Percentiles rank a stretch among this genome's conserved stretches.
phyloP scores from a whole-genome alignment of 2,113 vertebrate species.

The Phylloscopus trochiloides region DNA sequence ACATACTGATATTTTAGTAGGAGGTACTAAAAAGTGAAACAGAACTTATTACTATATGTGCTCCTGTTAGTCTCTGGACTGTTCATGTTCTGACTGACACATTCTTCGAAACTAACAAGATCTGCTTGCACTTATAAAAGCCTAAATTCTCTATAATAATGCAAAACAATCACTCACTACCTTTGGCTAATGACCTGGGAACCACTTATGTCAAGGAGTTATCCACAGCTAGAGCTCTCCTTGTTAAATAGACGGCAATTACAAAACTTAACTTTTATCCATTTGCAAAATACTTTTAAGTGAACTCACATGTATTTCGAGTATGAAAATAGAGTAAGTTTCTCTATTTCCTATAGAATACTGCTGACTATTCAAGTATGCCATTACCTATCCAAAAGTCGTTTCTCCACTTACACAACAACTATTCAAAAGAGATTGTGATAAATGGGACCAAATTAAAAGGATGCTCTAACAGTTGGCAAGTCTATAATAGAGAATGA shows the following conservation, averaged over 20 bases:
- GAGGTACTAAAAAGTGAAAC: neutral
- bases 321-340: neutral
- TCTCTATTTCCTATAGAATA: neutral
- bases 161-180: conserved; percentile 1
- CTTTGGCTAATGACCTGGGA: neutral
- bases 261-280: neutral
- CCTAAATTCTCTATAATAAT: neutral
- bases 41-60: neutral
- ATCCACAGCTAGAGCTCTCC: neutral
- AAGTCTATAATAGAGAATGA: neutral
- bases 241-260: neutral
- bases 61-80: neutral
- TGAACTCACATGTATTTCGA: neutral
- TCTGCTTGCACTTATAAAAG: neutral
- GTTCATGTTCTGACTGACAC: neutral
- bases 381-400: neutral
- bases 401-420: neutral
- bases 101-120: conserved; percentile 1
- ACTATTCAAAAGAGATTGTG: neutral
- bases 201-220: neutral
- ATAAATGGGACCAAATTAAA: conserved; percentile 15
- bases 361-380: neutral
- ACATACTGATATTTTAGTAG: neutral
- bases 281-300: neutral
- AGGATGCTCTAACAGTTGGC: neutral